Evolutionary conservation across 2,113 vertebrate genomes (phyloP).

Genomic region (Cyphotilapia sp.): DNA sequence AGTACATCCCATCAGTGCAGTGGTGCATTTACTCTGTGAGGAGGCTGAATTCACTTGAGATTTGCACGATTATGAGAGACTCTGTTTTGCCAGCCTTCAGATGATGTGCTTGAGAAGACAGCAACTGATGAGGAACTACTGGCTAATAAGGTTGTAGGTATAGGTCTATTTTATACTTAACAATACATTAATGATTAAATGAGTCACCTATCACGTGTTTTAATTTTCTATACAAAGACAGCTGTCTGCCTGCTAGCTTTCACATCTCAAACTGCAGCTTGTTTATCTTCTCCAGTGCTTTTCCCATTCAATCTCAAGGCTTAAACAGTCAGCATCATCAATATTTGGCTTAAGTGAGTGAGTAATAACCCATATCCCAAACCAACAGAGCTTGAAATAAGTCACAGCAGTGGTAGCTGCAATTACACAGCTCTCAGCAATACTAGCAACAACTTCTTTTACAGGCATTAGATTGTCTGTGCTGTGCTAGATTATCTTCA

Average conservation of each 20-base stretch:
- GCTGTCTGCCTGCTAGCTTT: not conserved
- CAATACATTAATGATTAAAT: not conserved
- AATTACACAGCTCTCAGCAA: not conserved
- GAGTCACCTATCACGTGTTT: not conserved
- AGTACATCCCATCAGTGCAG: not conserved
- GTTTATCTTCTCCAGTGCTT: not conserved
- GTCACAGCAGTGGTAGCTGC: not conserved
- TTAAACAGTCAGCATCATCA: not conserved
- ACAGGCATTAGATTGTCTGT: not conserved
- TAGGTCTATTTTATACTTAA: not conserved
- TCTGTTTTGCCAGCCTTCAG: not conserved
- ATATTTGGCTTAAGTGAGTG: not conserved
- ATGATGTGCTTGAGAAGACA: not conserved
- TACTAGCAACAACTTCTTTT: not conserved
- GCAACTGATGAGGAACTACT: not conserved
- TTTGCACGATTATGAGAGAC: not conserved
- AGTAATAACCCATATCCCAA: not conserved
- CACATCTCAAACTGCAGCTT: not conserved
- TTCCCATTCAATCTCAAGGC: accelerated
- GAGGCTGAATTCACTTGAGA: not conserved
- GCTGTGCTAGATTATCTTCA: not conserved
- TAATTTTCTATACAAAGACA: not conserved
- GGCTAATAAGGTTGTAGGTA: not conserved
- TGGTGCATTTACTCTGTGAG: not conserved
- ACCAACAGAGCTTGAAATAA: not conserved